These are phyloP conservation scores for Halesus radiatus DNA, from an alignment of 1,140 invertebrate genomes.

Conservation along the genomic window DNA sequence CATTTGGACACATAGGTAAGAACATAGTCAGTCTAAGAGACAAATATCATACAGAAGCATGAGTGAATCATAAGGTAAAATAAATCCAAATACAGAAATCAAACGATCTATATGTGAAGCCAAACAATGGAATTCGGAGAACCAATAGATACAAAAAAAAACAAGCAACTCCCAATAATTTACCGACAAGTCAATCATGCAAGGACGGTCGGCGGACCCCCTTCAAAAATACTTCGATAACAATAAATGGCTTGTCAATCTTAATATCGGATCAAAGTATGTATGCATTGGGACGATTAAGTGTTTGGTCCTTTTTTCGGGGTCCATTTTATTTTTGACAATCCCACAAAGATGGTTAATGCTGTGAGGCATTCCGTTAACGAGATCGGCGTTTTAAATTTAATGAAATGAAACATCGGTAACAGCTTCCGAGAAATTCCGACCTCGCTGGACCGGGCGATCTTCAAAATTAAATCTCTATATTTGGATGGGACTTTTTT, in stretches of 20 bases:
- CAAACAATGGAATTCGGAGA: slow-evolving; percentile 27
- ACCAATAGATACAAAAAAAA: slow-evolving; percentile 3
- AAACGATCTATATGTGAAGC: background rate
- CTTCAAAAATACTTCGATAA: slow-evolving; percentile 51
- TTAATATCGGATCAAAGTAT: slow-evolving; percentile 44
- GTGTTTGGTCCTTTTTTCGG: slow-evolving; percentile 44
- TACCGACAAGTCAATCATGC: slow-evolving; percentile 51
- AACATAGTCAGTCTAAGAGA: no score
- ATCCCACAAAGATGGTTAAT: slow-evolving; percentile 32
- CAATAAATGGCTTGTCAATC: slow-evolving; percentile 55
- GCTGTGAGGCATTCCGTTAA: slow-evolving; percentile 29
- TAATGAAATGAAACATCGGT: slow-evolving; percentile 4
- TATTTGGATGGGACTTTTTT: background rate
- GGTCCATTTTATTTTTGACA: slow-evolving; percentile 37
- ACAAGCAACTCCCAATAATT: slow-evolving; percentile 43
- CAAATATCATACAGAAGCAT: no score
- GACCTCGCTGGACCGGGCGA: background rate
- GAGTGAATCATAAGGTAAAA: background rate
- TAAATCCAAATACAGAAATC: slow-evolving; percentile 22
- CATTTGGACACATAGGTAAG: background rate
- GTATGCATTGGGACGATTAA: slow-evolving; percentile 41
- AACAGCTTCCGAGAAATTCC: slow-evolving; percentile 16
- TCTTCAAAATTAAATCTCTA: background rate
- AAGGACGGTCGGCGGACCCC: slow-evolving; percentile 45
- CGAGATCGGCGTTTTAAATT: slow-evolving; percentile 29